Base-by-base conservation (phyloP, 1,140 invertebrate species). In the Megalopta genalis region DNA sequence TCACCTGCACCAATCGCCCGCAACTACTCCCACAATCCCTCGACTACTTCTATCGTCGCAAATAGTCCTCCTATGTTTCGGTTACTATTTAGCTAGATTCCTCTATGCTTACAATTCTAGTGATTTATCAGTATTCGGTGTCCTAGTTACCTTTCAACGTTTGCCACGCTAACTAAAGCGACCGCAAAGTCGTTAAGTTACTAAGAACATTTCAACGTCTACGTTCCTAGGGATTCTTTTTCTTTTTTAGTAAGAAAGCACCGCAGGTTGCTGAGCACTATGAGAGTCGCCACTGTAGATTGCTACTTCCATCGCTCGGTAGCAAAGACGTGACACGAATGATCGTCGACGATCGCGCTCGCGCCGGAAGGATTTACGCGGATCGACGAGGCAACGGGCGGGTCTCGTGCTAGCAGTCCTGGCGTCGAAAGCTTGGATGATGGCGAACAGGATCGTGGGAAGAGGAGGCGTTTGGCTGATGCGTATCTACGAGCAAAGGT, bases 261-360 rank as follows among this genome's bases (percentile, higher is more conserved):
- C 14, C 49, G 14, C 16, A 16, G 16, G 18, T 14, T 21, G 14
- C 2, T 18, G n/a, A 57, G 54, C 54, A 57, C 54, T 57, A 57
- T 57, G 54, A 21, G 21, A 1, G 54, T 23, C 54, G 18, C 21
- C 18, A 7, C 54, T 57, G 21, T 63, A 63, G 16, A 21, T 63
- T 27, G 60, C 27, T 21, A 46, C 42, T 57, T 23, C 25, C 54
- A n/a, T 46, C n/a, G n/a, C 46, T 59, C 14, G n/a, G 6, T 70
- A 63, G 75, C 75, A 63, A 77, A 59, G 67, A 70, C 27, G 46
- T 32, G 65, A 79, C 78, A 65, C 59, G 73, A 57, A 69, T n/a
- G 60, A 59, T 69, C 42, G 57, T 32, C 69, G 57, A 81, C 18
- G 37, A 39, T 81, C 74, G 68, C 25, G 37, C 16, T 37, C 25